phyloP scores from a whole-genome alignment of 2,113 vertebrate genomes.

The Boulengeromyrus knoepffleri region DNA sequence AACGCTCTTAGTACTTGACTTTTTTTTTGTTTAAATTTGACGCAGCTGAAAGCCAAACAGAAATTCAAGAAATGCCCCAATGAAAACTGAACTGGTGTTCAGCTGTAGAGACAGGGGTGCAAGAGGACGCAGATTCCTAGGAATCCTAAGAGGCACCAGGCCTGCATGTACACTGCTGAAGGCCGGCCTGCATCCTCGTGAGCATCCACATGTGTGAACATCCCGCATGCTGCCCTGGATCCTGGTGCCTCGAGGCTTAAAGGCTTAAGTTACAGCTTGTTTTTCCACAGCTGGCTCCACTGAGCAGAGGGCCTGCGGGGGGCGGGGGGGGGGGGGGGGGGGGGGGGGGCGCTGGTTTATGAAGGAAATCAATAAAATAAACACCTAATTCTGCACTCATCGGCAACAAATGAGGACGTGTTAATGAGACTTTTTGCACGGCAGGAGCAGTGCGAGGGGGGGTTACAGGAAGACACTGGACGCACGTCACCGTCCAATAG shows the following conservation, averaged over 20 bases:
- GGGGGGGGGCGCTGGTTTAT: background rate
- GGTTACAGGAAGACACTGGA: background rate
- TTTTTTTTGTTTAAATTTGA: background rate
- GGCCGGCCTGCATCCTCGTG: background rate
- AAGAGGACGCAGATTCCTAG: background rate
- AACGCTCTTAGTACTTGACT: background rate
- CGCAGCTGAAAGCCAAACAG: background rate
- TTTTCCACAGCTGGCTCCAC: background rate
- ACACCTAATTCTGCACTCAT: constrained; percentile 19
- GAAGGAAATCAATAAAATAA: constrained; percentile 25
- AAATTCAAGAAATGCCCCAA: background rate
- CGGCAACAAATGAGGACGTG: constrained; percentile 10
- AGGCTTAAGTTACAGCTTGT: background rate
- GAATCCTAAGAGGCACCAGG: background rate
- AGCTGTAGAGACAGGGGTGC: background rate
- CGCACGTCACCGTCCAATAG: background rate
- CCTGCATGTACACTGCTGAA: background rate
- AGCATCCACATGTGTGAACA: background rate
- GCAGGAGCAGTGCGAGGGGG: background rate
- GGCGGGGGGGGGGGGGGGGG: background rate
- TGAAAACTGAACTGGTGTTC: background rate
- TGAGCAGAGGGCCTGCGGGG: background rate
- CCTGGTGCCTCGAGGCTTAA: background rate
- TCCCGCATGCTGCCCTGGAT: background rate
- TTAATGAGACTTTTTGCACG: constrained; percentile 21